These are phyloP conservation scores for Temnothorax nylanderi DNA, from an alignment of 1,140 invertebrate genomes.

Conservation along the genomic window DNA sequence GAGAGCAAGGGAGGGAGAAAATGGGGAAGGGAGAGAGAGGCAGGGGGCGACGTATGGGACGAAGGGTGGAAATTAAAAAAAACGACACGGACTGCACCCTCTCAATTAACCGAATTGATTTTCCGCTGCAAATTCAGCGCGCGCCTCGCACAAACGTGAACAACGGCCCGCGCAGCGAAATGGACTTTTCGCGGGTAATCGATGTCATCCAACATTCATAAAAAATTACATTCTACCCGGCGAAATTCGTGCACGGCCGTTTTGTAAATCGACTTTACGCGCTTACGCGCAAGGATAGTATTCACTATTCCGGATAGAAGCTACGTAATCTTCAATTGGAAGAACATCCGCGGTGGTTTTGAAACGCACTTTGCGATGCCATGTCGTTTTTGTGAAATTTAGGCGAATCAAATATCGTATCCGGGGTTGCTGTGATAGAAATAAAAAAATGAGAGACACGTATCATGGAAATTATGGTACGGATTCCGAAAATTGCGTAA, in stretches of 20 bases:
- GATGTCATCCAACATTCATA: conserved; percentile 54
- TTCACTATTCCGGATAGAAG: not conserved
- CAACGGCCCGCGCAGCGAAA: conserved; percentile 61
- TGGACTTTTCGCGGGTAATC: conserved; percentile 68
- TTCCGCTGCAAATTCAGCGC: conserved; percentile 69
- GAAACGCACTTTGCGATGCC: not conserved
- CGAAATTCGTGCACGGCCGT: conserved; percentile 33
- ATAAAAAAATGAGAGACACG: not conserved
- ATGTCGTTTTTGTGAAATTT: not conserved
- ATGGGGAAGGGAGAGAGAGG: not conserved
- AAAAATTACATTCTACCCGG: conserved; percentile 51
- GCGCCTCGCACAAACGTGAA: conserved; percentile 59
- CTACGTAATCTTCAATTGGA: not conserved
- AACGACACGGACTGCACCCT: conserved; percentile 67
- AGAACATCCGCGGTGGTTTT: not conserved
- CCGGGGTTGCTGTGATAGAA: not conserved
- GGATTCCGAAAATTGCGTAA: not conserved
- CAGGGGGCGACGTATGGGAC: conserved; percentile 3
- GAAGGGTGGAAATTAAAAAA: conserved; percentile 62
- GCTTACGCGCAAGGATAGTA: not conserved
- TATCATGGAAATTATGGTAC: not conserved
- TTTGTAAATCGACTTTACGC: conserved; percentile 30
- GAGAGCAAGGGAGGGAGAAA: not conserved
- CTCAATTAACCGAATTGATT: conserved; percentile 82
- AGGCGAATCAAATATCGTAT: not conserved